Conservation (phyloP, 2,888 invertebrate species). For the Strigamia transsilvanica region DNA sequence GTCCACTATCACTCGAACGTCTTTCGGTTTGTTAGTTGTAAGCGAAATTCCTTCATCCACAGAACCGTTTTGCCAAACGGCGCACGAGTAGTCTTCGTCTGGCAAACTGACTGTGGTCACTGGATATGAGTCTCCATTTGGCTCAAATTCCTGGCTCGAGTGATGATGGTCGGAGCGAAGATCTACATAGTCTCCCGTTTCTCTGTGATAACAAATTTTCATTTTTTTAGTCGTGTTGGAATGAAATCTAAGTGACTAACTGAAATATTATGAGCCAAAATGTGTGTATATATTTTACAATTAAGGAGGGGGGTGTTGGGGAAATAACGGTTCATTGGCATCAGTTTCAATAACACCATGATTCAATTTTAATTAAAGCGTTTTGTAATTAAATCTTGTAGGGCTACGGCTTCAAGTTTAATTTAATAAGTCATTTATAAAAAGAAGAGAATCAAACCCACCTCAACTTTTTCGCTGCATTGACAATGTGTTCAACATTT, state of each 20-base stretch:
- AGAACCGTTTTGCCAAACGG: constrained; percentile 18
- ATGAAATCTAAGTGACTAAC: too few species aligned
- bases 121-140: neutral
- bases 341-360: neutral
- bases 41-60: constrained; percentile 23
- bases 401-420: neutral
- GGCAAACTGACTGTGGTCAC: constrained; percentile 31
- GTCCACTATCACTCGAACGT: constrained; percentile 57
- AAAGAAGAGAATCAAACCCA: constrained; percentile 60
- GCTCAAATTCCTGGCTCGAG: constrained; percentile 8
- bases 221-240: too few species aligned
- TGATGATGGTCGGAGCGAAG: constrained; percentile 8
- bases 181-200: neutral
- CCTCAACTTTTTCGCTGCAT: constrained; percentile 72
- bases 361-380: neutral
- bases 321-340: neutral
- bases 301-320: too few species aligned
- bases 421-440: constrained; percentile 10
- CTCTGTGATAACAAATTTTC: neutral
- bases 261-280: too few species aligned
- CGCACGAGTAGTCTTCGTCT: constrained; percentile 11
- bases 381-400: neutral
- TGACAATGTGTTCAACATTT: constrained; percentile 73
- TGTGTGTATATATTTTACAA: too few species aligned
- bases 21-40: constrained; percentile 55